phyloP scores from a whole-genome alignment of 2,113 vertebrate species.

The Carollia perspicillata region DNA sequence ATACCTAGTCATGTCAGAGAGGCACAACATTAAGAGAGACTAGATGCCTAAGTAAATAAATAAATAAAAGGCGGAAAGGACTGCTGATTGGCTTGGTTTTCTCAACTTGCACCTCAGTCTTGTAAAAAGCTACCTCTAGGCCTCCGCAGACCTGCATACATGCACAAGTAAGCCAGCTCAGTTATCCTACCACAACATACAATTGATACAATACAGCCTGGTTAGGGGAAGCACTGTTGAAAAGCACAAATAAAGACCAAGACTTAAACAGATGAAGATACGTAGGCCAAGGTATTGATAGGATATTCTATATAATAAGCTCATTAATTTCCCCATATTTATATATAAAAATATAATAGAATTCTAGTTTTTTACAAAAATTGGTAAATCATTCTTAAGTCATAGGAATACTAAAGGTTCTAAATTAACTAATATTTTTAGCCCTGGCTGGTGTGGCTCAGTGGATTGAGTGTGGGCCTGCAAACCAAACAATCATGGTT shows the following conservation, averaged over 20 bases:
- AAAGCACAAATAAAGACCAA: not conserved
- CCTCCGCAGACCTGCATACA: not conserved
- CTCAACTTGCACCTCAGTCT: not conserved
- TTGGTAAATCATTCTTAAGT: not conserved
- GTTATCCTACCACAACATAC: not conserved
- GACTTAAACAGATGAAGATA: not conserved
- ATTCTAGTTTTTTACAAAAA: not conserved
- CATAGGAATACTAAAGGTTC: not conserved
- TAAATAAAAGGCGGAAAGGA: not conserved
- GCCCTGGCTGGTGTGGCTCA: too few species aligned
- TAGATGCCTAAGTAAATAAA: not conserved
- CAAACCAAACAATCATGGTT: too few species aligned
- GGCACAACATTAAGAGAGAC: not conserved
- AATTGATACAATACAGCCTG: slow-evolving; percentile 34
- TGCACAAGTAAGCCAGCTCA: not conserved
- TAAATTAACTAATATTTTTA: not conserved
- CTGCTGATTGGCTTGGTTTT: not conserved
- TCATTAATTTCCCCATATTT: not conserved
- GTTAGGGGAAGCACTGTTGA: not conserved
- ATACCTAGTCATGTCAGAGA: not conserved
- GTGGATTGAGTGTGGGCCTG: too few species aligned
- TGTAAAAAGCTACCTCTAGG: not conserved
- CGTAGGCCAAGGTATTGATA: not conserved
- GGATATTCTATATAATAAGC: not conserved
- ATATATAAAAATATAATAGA: not conserved